Evolutionary conservation across 2,113 vertebrate genomes (phyloP).

Genomic region (Coptodon bakossiorum): DNA sequence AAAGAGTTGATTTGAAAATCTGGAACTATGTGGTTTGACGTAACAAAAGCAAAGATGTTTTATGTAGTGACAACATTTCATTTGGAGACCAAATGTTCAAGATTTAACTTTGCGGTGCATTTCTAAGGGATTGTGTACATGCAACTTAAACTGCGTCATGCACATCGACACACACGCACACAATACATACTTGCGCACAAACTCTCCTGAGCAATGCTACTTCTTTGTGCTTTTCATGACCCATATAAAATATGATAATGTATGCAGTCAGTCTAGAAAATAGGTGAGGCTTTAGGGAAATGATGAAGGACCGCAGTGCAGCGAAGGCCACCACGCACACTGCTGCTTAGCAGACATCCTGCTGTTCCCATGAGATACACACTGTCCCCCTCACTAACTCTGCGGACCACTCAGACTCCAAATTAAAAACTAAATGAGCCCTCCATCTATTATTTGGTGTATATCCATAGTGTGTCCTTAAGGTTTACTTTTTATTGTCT

Average conservation of each 20-base stretch:
- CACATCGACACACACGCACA: background rate
- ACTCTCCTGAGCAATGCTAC: constrained; percentile 11
- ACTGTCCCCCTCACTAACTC: constrained; percentile 11
- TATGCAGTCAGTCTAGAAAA: constrained; percentile 53
- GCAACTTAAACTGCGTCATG: background rate
- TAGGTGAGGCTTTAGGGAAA: constrained; percentile 51
- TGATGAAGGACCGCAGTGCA: constrained; percentile 36
- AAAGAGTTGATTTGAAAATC: constrained; percentile 23
- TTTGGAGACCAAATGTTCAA: background rate
- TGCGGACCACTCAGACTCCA: background rate
- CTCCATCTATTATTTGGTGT: background rate
- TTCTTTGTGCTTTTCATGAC: constrained; percentile 36
- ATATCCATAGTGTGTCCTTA: background rate
- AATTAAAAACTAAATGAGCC: constrained; percentile 43
- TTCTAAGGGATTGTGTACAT: background rate
- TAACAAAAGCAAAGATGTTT: background rate
- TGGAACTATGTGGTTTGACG: background rate
- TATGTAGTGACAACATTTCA: background rate
- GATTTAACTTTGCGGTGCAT: background rate
- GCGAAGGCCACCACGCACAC: constrained; percentile 24
- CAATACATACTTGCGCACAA: background rate
- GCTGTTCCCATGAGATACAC: constrained; percentile 22
- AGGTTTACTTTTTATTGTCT: background rate
- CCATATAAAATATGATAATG: constrained; percentile 64
- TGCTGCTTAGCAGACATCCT: constrained; percentile 2